Evolutionary conservation across 2,797 vertebrate genomes (phyloP).

Genomic region (Sarcoramphus papa): DNA sequence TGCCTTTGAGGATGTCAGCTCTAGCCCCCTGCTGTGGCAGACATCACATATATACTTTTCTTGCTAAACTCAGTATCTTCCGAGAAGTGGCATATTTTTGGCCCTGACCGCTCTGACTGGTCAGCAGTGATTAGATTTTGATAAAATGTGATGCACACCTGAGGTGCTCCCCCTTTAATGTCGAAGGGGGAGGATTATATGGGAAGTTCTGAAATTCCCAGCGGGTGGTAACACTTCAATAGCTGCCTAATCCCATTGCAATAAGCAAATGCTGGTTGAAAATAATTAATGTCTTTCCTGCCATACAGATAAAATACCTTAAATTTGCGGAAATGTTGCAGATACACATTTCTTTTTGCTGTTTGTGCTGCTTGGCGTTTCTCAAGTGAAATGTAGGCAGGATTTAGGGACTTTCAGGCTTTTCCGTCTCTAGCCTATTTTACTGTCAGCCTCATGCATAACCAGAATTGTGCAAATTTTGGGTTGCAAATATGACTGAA

Average conservation of each 20-base stretch:
- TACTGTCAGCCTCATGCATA: not conserved
- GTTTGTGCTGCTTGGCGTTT: not conserved
- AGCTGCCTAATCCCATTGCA: conserved; percentile 28
- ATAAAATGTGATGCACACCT: conserved; percentile 1
- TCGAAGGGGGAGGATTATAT: not conserved
- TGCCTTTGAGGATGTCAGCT: conserved; percentile 49
- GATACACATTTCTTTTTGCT: not conserved
- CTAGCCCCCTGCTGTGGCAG: conserved; percentile 36
- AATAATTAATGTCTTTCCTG: conserved; percentile 37
- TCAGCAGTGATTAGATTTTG: conserved; percentile 23
- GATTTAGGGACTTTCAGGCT: not conserved
- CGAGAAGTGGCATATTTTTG: not conserved
- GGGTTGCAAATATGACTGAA: not conserved
- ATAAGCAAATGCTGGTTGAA: not conserved
- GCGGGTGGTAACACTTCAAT: conserved; percentile 46
- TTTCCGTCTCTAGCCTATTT: not conserved
- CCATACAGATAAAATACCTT: not conserved
- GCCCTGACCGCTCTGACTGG: not conserved
- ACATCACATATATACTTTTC: not conserved
- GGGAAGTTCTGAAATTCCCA: conserved; percentile 31
- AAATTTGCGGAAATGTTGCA: not conserved
- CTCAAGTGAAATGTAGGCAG: not conserved
- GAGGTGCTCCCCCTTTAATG: not conserved
- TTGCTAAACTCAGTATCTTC: not conserved
- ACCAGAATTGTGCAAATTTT: not conserved